phyloP scores from a whole-genome alignment of 2,113 vertebrate species.

The Eolophus roseicapilla region DNA sequence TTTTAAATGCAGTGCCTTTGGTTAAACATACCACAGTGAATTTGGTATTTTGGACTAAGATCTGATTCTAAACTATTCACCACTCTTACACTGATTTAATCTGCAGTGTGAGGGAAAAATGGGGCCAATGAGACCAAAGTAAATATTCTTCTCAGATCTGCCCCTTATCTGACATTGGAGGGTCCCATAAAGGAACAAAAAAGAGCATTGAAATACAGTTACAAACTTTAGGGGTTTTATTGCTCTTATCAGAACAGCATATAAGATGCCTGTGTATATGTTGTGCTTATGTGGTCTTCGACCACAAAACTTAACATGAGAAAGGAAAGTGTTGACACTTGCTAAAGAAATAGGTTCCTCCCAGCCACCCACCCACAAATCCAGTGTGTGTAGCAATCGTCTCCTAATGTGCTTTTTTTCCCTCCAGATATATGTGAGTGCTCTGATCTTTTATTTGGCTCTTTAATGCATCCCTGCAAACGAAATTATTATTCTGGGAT shows the following conservation, averaged over 20 bases:
- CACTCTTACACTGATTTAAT: not conserved
- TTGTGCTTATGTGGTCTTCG: slow-evolving; percentile 43
- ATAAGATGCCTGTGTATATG: not conserved
- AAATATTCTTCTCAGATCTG: not conserved
- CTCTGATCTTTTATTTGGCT: slow-evolving; percentile 55
- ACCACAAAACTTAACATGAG: slow-evolving; percentile 65
- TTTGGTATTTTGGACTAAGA: not conserved
- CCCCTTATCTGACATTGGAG: not conserved
- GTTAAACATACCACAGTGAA: not conserved
- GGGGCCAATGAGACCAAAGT: not conserved
- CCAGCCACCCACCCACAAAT: slow-evolving; percentile 52
- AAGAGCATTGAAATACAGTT: not conserved
- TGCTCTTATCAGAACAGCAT: not conserved
- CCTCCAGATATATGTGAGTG: slow-evolving; percentile 33
- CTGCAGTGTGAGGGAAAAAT: not conserved
- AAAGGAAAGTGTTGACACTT: slow-evolving; percentile 65
- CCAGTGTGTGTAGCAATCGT: slow-evolving; percentile 16
- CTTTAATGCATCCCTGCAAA: slow-evolving; percentile 21
- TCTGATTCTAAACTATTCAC: not conserved
- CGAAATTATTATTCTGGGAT: not conserved
- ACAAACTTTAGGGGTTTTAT: not conserved
- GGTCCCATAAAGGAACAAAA: not conserved
- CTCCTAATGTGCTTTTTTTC: not conserved
- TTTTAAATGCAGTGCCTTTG: not conserved
- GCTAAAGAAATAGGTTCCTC: slow-evolving; percentile 62